Percentiles rank a stretch among this genome's conserved stretches.
These are phyloP conservation scores for Propithecus deckenii DNA, from an alignment of 2,797 vertebrate species.

Conservation along the genomic window DNA sequence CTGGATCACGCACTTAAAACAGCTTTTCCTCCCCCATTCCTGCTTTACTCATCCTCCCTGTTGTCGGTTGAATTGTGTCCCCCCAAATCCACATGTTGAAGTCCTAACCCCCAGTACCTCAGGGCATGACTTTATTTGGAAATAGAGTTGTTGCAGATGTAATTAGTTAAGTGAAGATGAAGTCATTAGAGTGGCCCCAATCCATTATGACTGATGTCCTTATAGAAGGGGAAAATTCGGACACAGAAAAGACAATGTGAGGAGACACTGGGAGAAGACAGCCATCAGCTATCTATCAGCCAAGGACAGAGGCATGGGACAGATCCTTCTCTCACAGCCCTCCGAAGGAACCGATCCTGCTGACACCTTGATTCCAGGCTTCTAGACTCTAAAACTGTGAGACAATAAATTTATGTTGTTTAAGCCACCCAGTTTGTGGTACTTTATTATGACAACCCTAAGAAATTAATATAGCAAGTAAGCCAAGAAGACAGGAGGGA, in stretches of 20 bases:
- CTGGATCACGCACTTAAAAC: not conserved
- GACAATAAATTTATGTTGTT: not conserved
- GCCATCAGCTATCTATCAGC: not conserved
- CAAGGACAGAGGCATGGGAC: not conserved
- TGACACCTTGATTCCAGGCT: too few species aligned
- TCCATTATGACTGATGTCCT: not conserved
- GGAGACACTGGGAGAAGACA: not conserved
- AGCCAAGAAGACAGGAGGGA: not conserved
- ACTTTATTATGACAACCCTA: not conserved
- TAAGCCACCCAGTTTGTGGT: not conserved
- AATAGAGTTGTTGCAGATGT: not conserved
- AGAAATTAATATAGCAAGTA: not conserved
- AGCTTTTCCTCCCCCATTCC: not conserved
- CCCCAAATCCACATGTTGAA: not conserved
- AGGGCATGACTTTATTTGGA: not conserved
- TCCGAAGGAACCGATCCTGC: too few species aligned
- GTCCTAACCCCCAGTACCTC: not conserved
- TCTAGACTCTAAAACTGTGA: too few species aligned
- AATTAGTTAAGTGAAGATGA: not conserved
- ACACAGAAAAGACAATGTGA: not conserved
- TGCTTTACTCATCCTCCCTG: not conserved
- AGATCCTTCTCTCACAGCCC: not conserved
- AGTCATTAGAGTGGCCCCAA: not conserved
- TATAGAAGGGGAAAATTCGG: not conserved
- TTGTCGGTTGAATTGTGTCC: not conserved